A percentile compares a stretch with the other conserved stretches of the same genome.
These are phyloP conservation scores for Hippocampus comes DNA, from an alignment of 2,113 vertebrate species.

Conservation along the genomic window DNA sequence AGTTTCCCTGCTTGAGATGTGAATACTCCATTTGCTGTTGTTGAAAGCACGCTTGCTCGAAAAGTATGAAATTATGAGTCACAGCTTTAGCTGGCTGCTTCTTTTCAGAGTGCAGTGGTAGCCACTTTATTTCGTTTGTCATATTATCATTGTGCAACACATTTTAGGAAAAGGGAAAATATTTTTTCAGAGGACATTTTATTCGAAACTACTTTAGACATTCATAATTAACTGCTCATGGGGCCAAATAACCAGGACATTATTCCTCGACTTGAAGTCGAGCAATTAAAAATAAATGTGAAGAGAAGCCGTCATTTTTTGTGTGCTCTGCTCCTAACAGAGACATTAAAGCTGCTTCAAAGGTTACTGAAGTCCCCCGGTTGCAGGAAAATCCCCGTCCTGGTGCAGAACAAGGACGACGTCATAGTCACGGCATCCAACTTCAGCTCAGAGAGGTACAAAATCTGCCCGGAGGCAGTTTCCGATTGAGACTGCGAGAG, in stretches of 20 bases:
- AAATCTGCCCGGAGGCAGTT: background rate
- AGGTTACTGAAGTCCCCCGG: constrained; percentile 96
- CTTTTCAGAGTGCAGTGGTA: too few relatives aligned
- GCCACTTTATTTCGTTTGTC: too few relatives aligned
- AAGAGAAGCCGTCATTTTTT: constrained; percentile 19
- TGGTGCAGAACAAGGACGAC: constrained; percentile 96
- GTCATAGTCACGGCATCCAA: constrained; percentile 98
- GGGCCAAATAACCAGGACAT: background rate
- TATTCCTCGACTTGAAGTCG: background rate
- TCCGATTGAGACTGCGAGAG: background rate
- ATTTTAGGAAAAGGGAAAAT: background rate
- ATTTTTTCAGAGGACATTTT: background rate
- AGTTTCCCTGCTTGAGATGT: background rate
- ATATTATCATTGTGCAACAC: too few relatives aligned
- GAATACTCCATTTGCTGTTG: background rate
- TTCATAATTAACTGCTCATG: background rate
- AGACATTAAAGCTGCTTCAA: constrained; percentile 95
- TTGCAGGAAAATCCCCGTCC: constrained; percentile 95
- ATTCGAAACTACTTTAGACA: background rate
- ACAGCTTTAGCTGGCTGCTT: background rate
- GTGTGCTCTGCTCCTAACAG: constrained; percentile 69
- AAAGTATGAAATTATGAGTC: background rate
- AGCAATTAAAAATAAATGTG: background rate
- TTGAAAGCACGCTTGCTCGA: background rate
- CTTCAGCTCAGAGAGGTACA: constrained; percentile 96